Conservation (phyloP, 1,140 invertebrate genomes). For the Diorhabda carinulata region DNA sequence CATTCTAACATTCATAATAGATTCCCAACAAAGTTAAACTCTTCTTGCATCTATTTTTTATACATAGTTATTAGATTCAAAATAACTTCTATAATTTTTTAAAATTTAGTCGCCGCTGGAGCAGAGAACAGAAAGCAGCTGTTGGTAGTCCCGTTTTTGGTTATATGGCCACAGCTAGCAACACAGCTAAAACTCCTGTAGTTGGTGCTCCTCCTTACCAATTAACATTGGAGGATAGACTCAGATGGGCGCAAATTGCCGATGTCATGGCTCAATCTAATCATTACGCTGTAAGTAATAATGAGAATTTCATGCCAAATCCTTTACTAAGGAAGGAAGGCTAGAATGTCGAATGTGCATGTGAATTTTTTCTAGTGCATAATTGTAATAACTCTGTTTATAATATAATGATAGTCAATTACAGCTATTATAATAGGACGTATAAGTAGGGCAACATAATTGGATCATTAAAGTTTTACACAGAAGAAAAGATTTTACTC, state of each 20-base stretch:
- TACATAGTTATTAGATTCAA: too few species aligned
- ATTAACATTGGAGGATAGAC: conserved; percentile 68
- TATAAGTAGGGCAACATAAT: too few species aligned
- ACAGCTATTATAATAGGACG: too few species aligned
- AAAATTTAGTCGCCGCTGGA: conserved; percentile 71
- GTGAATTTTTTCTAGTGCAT: too few species aligned
- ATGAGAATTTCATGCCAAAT: background rate
- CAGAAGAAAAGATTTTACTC: too few species aligned
- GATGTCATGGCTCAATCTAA: conserved; percentile 79
- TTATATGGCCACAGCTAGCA: conserved; percentile 67
- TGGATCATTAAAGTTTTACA: too few species aligned
- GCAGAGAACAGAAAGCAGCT: conserved; percentile 76
- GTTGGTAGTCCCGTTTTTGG: conserved; percentile 76
- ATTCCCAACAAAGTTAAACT: too few species aligned
- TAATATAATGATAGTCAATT: too few species aligned
- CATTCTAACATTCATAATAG: too few species aligned
- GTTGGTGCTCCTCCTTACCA: conserved; percentile 62
- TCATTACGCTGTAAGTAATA: conserved; percentile 68
- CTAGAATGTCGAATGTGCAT: background rate
- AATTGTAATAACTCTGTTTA: too few species aligned
- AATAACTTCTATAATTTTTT: too few species aligned
- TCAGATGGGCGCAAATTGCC: conserved; percentile 80
- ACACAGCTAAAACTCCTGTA: conserved; percentile 64
- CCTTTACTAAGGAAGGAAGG: background rate
- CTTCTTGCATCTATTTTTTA: too few species aligned